Base-by-base conservation (phyloP, 1,140 invertebrate species). In the Leptopilina boulardi region DNA sequence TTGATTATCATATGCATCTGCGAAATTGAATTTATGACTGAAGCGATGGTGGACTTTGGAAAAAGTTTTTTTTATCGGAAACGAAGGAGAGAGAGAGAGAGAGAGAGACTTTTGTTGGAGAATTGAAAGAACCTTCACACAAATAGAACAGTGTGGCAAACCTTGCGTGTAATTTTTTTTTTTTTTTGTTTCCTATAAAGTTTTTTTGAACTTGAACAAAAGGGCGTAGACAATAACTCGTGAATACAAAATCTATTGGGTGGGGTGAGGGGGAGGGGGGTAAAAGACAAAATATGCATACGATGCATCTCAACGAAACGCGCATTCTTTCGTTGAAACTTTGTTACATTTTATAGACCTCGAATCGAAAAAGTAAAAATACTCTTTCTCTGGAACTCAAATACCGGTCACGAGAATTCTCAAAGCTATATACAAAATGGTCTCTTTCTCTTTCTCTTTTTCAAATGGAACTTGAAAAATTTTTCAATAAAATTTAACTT, bases 21-120 rank as follows among this genome's bases (percentile, higher is more conserved):
- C 59, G 23, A 66, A 66, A 66, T 66, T 66, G 59, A 66, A 66
- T 66, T 66, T 66, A 66, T 66, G 59, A 66, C 59, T 66, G 13
- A 66, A n/a, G 23, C 15, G 13, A 30, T 66, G 59, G 59, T 66
- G 23, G 59, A 66, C 59, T 66, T 66, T n/a, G 23, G 26, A n/a
- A 66, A 66, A 66, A 66, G 59, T 66, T 66, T 66, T n/a, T n/a
- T 34, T 30, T n/a, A 66, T 26, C 13, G 59, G 59, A 66, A 26
- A 66, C 15, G 59, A 66, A 66, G 23, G 59, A n/a, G n/a, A n/a
- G n/a, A n/a, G n/a, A n/a, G n/a, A n/a, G n/a, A n/a, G n/a, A n/a
- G n/a, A n/a, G n/a, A n/a, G n/a, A n/a, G n/a, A n/a, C 26, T 66
- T 30, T 26, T 1, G 11, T 30, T n/a, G n/a, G n/a, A n/a, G 26